A percentile compares a stretch with the other conserved stretches of the same genome.
Evolutionary conservation across 2,113 vertebrate species (phyloP).

Genomic region (Aix galericulata): DNA sequence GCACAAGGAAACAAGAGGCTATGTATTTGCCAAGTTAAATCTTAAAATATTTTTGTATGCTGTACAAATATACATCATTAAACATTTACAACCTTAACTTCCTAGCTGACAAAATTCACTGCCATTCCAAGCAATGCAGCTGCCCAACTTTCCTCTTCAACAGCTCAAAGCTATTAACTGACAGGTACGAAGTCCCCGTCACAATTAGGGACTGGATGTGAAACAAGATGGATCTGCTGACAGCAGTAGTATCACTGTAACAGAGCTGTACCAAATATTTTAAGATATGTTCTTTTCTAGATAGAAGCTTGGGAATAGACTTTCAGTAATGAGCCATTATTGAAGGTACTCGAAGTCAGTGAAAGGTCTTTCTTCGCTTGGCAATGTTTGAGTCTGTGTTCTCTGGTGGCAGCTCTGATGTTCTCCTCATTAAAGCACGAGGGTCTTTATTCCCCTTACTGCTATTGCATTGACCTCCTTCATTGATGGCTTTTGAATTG

Average conservation of each 20-base stretch:
- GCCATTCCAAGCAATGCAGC: neutral
- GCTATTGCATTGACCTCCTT: neutral
- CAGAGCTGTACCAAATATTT: neutral
- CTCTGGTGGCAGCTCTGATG: neutral
- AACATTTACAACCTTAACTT: conserved; percentile 51
- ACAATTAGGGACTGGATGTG: neutral
- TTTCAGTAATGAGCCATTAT: neutral
- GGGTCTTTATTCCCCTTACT: neutral
- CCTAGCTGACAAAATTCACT: neutral
- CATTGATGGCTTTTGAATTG: neutral
- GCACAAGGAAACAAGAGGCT: conserved; percentile 44
- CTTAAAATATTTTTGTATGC: conserved; percentile 67
- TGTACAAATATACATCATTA: conserved; percentile 73
- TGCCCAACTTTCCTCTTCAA: neutral
- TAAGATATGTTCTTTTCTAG: conserved; percentile 9
- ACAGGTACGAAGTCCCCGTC: neutral
- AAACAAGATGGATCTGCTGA: neutral
- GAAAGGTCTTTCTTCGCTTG: conserved; percentile 65
- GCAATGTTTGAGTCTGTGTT: neutral
- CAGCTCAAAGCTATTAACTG: neutral
- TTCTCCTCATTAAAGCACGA: neutral
- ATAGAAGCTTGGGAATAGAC: neutral
- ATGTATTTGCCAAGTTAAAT: neutral
- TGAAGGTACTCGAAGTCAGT: neutral
- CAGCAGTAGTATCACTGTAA: neutral